These are phyloP conservation scores for Drosophila rhopaloa DNA, from an alignment of 1,140 invertebrate species.

Conservation along the genomic window DNA sequence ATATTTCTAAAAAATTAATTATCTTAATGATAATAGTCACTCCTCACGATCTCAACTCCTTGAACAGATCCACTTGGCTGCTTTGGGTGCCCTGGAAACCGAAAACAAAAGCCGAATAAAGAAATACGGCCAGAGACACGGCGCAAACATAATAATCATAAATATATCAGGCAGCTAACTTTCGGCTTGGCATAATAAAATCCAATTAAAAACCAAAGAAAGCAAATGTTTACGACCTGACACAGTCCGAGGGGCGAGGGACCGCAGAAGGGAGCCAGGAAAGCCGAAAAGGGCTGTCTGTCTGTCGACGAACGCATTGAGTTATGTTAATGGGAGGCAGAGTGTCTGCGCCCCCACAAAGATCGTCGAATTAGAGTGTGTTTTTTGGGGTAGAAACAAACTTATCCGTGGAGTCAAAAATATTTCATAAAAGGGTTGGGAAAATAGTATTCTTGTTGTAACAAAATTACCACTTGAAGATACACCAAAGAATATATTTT, in stretches of 20 bases:
- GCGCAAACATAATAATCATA: constrained; percentile 77
- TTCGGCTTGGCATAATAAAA: constrained; percentile 79
- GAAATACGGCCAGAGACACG: constrained; percentile 50
- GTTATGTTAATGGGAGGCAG: constrained; percentile 69
- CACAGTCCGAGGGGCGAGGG: constrained; percentile 22
- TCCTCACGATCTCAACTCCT: not conserved
- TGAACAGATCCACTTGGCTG: constrained; percentile 10
- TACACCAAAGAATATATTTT: not conserved
- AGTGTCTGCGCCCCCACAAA: constrained; percentile 72
- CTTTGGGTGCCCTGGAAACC: constrained; percentile 44
- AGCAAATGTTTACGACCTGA: constrained; percentile 79
- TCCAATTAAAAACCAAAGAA: constrained; percentile 82
- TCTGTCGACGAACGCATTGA: constrained; percentile 59
- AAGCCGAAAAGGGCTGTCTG: constrained; percentile 57
- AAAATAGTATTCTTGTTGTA: not conserved
- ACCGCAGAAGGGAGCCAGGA: constrained; percentile 5
- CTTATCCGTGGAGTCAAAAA: not conserved
- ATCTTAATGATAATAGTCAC: not conserved
- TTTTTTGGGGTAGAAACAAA: constrained; percentile 12
- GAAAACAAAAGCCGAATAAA: constrained; percentile 30
- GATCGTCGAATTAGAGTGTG: constrained; percentile 20
- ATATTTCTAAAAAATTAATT: not conserved
- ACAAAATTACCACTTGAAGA: not conserved
- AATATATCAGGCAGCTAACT: constrained; percentile 78
- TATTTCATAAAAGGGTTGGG: not conserved